A percentile compares a stretch with the other conserved stretches of the same genome.
These are phyloP conservation scores for Marisa cornuarietis DNA, from an alignment of 1,140 invertebrate genomes.

Conservation along the genomic window DNA sequence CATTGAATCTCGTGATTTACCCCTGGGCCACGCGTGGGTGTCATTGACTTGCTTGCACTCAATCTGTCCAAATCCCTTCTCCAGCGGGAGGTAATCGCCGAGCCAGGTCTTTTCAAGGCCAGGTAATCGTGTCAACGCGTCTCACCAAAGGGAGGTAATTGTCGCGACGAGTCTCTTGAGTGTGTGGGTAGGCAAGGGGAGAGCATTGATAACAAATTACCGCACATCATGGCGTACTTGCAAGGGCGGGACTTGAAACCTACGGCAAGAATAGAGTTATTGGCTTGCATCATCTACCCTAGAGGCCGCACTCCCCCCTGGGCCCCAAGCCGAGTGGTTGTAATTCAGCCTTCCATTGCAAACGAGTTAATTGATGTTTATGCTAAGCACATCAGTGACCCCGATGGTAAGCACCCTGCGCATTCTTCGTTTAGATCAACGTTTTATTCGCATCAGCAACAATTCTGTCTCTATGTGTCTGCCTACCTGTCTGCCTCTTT, in stretches of 20 bases:
- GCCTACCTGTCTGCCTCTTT: slow-evolving; percentile 7
- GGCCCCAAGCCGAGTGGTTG: not conserved
- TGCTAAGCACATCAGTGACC: no score
- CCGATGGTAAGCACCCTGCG: no score
- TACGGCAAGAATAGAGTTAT: slow-evolving; percentile 1
- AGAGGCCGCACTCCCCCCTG: slow-evolving; percentile 4
- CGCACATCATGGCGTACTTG: slow-evolving; percentile 14
- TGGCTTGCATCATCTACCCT: slow-evolving; percentile 6
- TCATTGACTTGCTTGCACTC: no score
- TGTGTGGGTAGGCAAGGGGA: slow-evolving; percentile 15
- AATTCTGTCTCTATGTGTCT: not conserved
- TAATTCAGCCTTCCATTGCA: slow-evolving; percentile 4
- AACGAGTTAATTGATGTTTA: no score
- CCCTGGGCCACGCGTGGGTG: no score
- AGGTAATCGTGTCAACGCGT: no score
- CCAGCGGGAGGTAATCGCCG: no score
- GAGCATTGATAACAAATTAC: slow-evolving; percentile 26
- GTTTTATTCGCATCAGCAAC: not conserved
- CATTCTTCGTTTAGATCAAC: not conserved
- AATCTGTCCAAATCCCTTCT: no score
- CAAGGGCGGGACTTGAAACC: slow-evolving; percentile 5
- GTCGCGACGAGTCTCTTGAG: slow-evolving; percentile 2
- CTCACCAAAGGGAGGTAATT: slow-evolving; percentile 1
- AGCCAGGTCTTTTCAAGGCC: no score
- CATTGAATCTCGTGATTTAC: no score